Evolutionary conservation across 2,113 vertebrate genomes (phyloP), one percentile per base, ranked within the genome.

Genomic region (Corynorhinus townsendii): DNA sequence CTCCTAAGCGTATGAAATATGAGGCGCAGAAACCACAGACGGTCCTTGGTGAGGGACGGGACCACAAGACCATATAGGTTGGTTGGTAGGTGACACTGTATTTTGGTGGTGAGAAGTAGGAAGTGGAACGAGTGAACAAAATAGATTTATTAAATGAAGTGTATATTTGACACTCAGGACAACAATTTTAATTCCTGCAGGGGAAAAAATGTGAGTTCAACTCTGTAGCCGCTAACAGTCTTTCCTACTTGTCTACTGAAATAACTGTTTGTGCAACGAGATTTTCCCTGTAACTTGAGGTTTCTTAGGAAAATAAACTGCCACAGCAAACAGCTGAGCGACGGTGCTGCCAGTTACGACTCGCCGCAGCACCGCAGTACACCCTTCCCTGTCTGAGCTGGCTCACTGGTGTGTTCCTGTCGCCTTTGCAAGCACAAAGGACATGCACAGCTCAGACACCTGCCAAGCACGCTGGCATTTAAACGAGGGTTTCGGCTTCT

Each of bases 61-160:
- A 12, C 20, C n/a, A 3, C 1, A 9, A 5, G 79, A 4, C 35
- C 52, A 19, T 2, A 33, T 0, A 38, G 56, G 69, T 0, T 33
- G 52, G 11, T 0, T 20, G 64, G 56, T 19, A 45, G 47, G 62
- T 30, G 40, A 10, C 19, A 54, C 15, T 9, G 0, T 30, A 17
- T n/a, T 59, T 54, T 8, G 26, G 54, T 52, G 30, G 62, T n/a
- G 64, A 59, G 17, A 19, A 64, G 49, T 4, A 19, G 26, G 17
- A 56, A 64, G 49, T 20, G 47, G 33, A 83, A 24, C 3, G 19
- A 59, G 8, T 35, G 66, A 89, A 40, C 19, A 45, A 45, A 59
- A 85, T 1, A 73, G 84, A 71, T 28, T 68, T 45, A 83, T 15
- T 56, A 22, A 43, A 12, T 52, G 2, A 43, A 49, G 15, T 73